Evolutionary conservation across 1,140 invertebrate genomes (phyloP).

Genomic region (Pygmarrhopalites habei): DNA sequence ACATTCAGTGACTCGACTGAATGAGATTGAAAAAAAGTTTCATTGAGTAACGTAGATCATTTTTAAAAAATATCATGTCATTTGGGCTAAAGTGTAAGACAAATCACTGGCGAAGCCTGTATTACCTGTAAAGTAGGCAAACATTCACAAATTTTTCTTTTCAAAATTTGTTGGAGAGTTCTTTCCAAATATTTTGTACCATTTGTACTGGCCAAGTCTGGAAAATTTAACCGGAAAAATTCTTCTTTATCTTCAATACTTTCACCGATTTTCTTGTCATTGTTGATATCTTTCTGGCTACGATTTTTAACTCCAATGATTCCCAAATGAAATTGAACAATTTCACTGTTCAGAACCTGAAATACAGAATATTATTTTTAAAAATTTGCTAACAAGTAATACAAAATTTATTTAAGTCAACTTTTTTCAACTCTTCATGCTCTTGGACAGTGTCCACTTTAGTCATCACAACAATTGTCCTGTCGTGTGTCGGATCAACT

Average conservation of each 20-base stretch:
- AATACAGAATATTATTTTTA: no score
- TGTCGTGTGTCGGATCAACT: slow-evolving; percentile 87
- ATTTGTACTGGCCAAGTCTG: slow-evolving; percentile 89
- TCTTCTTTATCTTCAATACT: slow-evolving; percentile 87
- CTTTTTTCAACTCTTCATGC: slow-evolving; percentile 98
- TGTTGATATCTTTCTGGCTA: slow-evolving; percentile 94
- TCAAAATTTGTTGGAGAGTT: slow-evolving; percentile 90
- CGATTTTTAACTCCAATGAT: slow-evolving; percentile 98
- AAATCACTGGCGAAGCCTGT: no score
- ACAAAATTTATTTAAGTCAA: no score
- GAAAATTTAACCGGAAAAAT: slow-evolving; percentile 94
- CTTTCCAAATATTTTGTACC: slow-evolving; percentile 96
- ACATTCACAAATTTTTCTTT: slow-evolving; percentile 99
- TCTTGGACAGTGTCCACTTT: slow-evolving; percentile 98
- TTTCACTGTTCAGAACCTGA: slow-evolving; percentile 82
- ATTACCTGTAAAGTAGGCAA: slow-evolving; percentile 95
- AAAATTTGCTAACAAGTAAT: no score
- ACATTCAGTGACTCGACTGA: no score
- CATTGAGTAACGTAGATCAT: no score
- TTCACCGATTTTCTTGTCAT: slow-evolving; percentile 77
- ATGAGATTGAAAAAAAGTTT: no score
- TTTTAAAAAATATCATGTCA: no score
- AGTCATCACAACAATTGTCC: slow-evolving; percentile 95
- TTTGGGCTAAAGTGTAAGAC: no score
- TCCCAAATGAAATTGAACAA: slow-evolving; percentile 96